Percentiles rank a stretch among this genome's conserved stretches.
Evolutionary conservation across 2,888 invertebrate species (phyloP).

Genomic region (Mythimna ferrago): DNA sequence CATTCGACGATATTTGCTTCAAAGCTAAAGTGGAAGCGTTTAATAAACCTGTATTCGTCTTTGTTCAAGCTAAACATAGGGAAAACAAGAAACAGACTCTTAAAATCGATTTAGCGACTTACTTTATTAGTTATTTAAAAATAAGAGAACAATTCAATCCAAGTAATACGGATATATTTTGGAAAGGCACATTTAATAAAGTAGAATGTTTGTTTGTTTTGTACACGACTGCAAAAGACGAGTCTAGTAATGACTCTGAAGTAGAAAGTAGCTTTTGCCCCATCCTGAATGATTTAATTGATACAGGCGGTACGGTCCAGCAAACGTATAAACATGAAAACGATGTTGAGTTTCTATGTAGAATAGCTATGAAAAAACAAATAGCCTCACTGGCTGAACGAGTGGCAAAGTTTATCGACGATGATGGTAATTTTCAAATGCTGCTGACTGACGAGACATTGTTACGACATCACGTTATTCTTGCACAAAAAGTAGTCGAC

Average conservation of each 20-base stretch:
- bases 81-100: constrained; percentile 28
- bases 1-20: constrained; percentile 58
- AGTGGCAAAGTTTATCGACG: background rate
- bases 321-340: constrained; percentile 5
- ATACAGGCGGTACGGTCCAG: constrained; percentile 29
- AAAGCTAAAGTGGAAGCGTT: constrained; percentile 35
- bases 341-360: constrained; percentile 25
- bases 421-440: constrained; percentile 5
- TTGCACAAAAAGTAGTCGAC: constrained; percentile 40
- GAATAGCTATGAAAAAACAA: constrained; percentile 28
- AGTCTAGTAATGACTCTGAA: background rate
- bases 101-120: constrained; percentile 32
- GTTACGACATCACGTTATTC: constrained; percentile 43
- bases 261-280: background rate
- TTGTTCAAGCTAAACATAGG: constrained; percentile 58
- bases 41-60: constrained; percentile 23
- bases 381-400: constrained; percentile 32
- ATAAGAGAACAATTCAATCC: constrained; percentile 33
- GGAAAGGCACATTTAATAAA: constrained; percentile 23
- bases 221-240: constrained; percentile 49
- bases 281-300: constrained; percentile 34
- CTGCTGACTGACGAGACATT: constrained; percentile 34
- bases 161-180: constrained; percentile 12
- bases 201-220: constrained; percentile 21
- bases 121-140: constrained; percentile 43